Evolutionary conservation across 2,888 invertebrate species (phyloP), one percentile per base, ranked within the genome.

Genomic region (Argyresthia goedartella): DNA sequence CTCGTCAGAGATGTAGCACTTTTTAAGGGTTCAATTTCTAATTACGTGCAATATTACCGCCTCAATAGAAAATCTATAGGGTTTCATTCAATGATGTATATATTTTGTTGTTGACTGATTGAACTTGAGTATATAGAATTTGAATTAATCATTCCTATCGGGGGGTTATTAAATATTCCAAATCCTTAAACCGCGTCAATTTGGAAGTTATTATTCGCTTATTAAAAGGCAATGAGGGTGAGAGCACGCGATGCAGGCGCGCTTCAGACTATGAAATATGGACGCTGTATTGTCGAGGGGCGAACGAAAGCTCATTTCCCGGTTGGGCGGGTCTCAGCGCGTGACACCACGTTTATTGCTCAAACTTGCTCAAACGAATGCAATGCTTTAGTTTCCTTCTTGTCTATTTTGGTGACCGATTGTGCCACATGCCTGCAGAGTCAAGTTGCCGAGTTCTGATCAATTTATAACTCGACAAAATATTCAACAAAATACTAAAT

Each of bases 271-370:
- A 65, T 67, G 64, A 72, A 71, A 71, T 70, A 69, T 73, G 56
- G 60, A 58, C 59, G 63, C 63, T 63, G 67, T 69, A 69, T 65
- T 59, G 65, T 59, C 54, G 63, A 25, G n/a, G n/a, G n/a, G 54
- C 58, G 59, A 60, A 57, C 61, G 62, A 61, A 60, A 65, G 62
- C 64, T 66, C 65, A 69, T 71, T 73, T 69, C 66, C 69, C 66
- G 72, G 63, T 65, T 63, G 63, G 63, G 57, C 56, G 57, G 46
- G 46, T 43, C 10, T 10, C 46, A 4, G 46, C 15, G 33, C 54
- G 55, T 56, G 53, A 55, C 53, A 54, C 61, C 61, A 62, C 63
- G 63, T 67, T 68, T 69, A 71, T 69, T 61, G 64, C 59, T 25
- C 60, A 56, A 59, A 62, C 25, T 25, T 25, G 25, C 25, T 25